A percentile compares a stretch with the other conserved stretches of the same genome.
Evolutionary conservation across 2,888 invertebrate genomes (phyloP).

Genomic region (Chymomyza caudatula): DNA sequence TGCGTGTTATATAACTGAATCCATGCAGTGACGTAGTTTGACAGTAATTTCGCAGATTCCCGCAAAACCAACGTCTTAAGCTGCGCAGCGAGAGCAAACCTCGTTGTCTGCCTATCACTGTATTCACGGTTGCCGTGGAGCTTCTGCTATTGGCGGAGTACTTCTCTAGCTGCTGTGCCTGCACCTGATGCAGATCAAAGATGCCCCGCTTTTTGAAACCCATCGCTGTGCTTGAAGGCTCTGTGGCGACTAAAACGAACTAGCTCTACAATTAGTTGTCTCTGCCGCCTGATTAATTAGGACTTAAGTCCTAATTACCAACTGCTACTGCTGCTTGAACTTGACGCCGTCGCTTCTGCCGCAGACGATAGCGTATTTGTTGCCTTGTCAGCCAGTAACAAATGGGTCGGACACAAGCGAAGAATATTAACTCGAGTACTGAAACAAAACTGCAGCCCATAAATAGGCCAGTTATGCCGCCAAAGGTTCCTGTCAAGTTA

Average conservation of each 20-base stretch:
- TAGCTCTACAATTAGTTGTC: neutral
- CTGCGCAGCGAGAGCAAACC: neutral
- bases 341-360: constrained; percentile 32
- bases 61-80: constrained; percentile 66
- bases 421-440: constrained; percentile 81
- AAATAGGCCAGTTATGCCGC: constrained; percentile 84
- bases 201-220: constrained; percentile 59
- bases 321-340: constrained; percentile 6
- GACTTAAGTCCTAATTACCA: constrained; percentile 37
- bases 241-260: neutral
- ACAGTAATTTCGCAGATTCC: constrained; percentile 81
- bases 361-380: constrained; percentile 57
- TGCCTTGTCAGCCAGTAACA: constrained; percentile 69
- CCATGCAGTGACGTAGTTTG: constrained; percentile 85
- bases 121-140: neutral
- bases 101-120: neutral
- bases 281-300: neutral
- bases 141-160: neutral
- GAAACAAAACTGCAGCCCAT: constrained; percentile 85
- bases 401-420: constrained; percentile 68
- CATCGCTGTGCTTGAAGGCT: constrained; percentile 24
- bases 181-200: constrained; percentile 53
- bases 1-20: constrained; percentile 83
- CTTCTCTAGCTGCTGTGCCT: constrained; percentile 30
- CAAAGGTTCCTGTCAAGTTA: constrained; percentile 81